phyloP scores from a whole-genome alignment of 2,113 vertebrate species.

The Haemorhous mexicanus region DNA sequence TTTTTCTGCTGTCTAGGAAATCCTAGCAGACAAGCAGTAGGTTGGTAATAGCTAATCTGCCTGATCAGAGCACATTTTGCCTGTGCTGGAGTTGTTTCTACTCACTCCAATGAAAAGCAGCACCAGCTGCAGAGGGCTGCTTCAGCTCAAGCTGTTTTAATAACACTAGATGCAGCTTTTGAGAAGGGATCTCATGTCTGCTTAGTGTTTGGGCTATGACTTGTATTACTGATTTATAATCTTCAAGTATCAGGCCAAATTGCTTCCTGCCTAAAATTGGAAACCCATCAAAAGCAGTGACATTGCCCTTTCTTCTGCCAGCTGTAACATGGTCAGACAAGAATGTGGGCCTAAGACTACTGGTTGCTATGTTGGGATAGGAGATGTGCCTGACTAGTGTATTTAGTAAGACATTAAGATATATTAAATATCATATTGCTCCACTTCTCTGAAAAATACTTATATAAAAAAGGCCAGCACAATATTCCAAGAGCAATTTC shows the following conservation, averaged over 20 bases:
- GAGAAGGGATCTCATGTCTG: background rate
- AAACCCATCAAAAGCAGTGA: constrained; percentile 2
- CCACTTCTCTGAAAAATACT: background rate
- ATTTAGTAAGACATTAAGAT: background rate
- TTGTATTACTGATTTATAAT: background rate
- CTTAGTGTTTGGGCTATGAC: background rate
- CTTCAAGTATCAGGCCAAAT: background rate
- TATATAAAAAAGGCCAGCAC: background rate
- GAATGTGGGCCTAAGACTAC: background rate
- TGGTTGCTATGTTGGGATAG: background rate
- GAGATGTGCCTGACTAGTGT: background rate
- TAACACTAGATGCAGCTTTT: background rate
- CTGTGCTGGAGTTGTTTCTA: background rate
- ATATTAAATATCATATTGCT: background rate
- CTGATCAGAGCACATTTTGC: accelerated
- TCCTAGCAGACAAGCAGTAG: background rate
- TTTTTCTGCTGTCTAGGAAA: constrained; percentile 16
- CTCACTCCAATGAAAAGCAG: background rate
- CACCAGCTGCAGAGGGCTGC: background rate
- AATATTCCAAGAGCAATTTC: background rate
- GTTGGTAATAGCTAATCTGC: background rate
- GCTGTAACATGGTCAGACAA: background rate
- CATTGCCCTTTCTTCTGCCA: background rate
- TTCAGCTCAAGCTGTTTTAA: background rate
- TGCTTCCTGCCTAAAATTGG: background rate